Evolutionary conservation across 2,888 invertebrate species (phyloP).

Genomic region (Trypoxylon attenuatum): DNA sequence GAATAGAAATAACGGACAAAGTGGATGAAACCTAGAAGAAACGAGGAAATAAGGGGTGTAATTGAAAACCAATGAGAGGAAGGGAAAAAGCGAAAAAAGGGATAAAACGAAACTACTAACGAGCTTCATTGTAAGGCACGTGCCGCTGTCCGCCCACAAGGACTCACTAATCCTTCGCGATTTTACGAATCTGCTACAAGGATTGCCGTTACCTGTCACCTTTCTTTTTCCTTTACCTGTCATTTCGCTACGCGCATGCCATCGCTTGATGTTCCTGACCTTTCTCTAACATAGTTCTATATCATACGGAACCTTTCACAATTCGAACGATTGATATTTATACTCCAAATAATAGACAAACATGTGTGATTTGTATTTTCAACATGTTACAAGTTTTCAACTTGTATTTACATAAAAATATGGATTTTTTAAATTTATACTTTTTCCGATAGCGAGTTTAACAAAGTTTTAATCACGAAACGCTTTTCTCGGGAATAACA

Average conservation of each 20-base stretch:
- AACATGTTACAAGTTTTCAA: too few species aligned
- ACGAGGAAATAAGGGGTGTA: constrained; percentile 36
- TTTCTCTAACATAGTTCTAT: too few species aligned
- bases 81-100: constrained; percentile 19
- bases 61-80: constrained; percentile 23
- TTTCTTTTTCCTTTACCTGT: not conserved
- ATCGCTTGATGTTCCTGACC: not conserved
- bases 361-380: too few species aligned
- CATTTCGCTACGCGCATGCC: not conserved
- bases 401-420: too few species aligned
- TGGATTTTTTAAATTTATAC: too few species aligned
- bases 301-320: too few species aligned
- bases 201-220: constrained; percentile 29
- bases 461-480: too few species aligned
- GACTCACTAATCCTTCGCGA: constrained; percentile 35
- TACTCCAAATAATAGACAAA: too few species aligned
- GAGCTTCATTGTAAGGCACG: constrained; percentile 64
- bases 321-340: not conserved
- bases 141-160: constrained; percentile 65
- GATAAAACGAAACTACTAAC: constrained; percentile 57
- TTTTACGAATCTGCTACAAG: constrained; percentile 36
- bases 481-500: too few species aligned
- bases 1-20: too few species aligned
- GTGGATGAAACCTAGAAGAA: too few species aligned
- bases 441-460: too few species aligned